Evolutionary conservation across 2,797 vertebrate species (phyloP).

Genomic region (Bradypus variegatus): DNA sequence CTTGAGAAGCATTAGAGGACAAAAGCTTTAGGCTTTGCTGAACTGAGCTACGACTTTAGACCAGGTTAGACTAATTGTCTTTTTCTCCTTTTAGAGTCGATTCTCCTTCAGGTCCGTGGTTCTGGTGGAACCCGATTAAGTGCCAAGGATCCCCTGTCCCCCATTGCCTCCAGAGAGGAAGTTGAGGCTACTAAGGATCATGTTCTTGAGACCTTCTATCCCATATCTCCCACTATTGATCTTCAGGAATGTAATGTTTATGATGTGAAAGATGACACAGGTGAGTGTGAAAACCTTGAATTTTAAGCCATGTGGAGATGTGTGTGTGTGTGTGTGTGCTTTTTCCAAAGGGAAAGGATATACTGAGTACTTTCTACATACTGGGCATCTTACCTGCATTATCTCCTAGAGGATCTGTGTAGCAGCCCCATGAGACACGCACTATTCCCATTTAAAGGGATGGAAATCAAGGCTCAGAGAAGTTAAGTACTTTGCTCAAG

Average conservation of each 20-base stretch:
- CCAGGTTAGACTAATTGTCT: conserved; percentile 4
- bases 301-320: background rate
- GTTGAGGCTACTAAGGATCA: conserved; percentile 78
- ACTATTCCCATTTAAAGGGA: background rate
- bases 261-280: conserved; percentile 73
- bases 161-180: conserved; percentile 79
- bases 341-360: background rate
- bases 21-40: background rate
- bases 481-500: background rate
- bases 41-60: background rate
- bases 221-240: conserved; percentile 87
- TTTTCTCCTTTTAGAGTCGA: conserved; percentile 76
- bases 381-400: background rate
- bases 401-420: background rate
- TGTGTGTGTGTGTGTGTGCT: background rate
- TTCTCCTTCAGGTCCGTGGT: conserved; percentile 85
- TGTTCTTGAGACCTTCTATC: conserved; percentile 83
- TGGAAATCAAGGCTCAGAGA: background rate
- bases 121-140: conserved; percentile 77
- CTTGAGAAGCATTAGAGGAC: background rate
- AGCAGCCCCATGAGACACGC: background rate
- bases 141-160: conserved; percentile 78
- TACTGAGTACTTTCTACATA: too few relatives aligned
- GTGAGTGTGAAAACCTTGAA: conserved; percentile 64
- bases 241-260: conserved; percentile 84